These are phyloP conservation scores for Polyommatus icarus DNA, from an alignment of 2,888 invertebrate genomes.

Conservation along the genomic window DNA sequence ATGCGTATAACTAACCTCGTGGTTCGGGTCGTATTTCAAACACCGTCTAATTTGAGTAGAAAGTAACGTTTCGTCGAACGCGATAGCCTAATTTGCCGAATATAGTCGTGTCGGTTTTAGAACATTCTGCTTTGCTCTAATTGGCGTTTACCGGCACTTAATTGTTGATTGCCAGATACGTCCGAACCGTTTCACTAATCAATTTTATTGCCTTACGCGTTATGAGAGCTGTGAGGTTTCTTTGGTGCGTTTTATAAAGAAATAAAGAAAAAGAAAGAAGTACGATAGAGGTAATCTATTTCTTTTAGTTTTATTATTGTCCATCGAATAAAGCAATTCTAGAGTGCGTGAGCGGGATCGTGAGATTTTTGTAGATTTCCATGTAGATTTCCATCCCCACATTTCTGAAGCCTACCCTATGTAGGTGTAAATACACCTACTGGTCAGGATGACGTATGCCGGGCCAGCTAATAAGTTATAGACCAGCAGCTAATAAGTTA, in stretches of 20 bases:
- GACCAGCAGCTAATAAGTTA: no score
- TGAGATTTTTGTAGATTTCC: no score
- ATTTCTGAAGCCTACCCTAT: no score
- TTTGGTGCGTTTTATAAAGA: background rate
- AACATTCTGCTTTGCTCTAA: conserved; percentile 59
- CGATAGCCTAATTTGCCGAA: conserved; percentile 54
- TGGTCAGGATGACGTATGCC: no score
- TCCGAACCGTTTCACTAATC: conserved; percentile 64
- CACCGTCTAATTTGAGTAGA: background rate
- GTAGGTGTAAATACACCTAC: no score
- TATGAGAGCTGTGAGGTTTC: conserved; percentile 33
- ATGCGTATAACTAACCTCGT: background rate
- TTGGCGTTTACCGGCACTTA: conserved; percentile 58
- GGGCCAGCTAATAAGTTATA: no score
- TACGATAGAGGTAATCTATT: no score
- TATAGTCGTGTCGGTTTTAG: conserved; percentile 56
- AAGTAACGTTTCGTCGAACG: conserved; percentile 23
- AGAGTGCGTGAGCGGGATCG: no score
- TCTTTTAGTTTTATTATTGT: no score
- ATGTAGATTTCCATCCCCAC: no score
- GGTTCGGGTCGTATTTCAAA: background rate
- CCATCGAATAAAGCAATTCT: no score
- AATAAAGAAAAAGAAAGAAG: background rate
- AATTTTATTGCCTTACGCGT: conserved; percentile 67
- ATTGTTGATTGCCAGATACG: conserved; percentile 68